Percentiles rank a stretch among this genome's conserved stretches.
Evolutionary conservation across 2,888 invertebrate species (phyloP).

Genomic region (Anoplius nigerrimus): DNA sequence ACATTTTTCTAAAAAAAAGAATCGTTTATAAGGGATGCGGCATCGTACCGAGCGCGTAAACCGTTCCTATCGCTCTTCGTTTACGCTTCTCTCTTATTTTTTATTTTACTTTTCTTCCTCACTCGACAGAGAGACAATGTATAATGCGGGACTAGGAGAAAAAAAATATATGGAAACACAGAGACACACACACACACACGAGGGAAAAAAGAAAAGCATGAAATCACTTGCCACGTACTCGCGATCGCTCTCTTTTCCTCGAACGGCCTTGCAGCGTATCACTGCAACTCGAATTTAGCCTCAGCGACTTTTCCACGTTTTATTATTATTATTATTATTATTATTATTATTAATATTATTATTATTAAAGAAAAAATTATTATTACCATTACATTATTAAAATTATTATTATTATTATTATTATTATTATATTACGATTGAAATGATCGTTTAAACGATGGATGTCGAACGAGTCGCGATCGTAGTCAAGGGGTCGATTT

Average conservation of each 20-base stretch:
- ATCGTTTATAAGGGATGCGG: slow-evolving; percentile 39
- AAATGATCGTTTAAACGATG: slow-evolving; percentile 9
- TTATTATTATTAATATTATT: no score
- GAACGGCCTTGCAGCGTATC: slow-evolving; percentile 48
- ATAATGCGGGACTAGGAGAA: background rate
- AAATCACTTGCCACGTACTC: slow-evolving; percentile 16
- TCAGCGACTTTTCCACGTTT: slow-evolving; percentile 50
- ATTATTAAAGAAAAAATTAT: slow-evolving; percentile 7
- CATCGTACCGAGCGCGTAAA: slow-evolving; percentile 56
- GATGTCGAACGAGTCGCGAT: slow-evolving; percentile 44
- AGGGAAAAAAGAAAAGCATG: slow-evolving; percentile 3
- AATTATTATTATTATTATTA: no score
- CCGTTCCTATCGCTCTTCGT: slow-evolving; percentile 59
- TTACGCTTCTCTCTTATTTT: slow-evolving; percentile 50
- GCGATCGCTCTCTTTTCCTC: slow-evolving; percentile 32
- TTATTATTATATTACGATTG: no score
- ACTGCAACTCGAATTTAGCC: slow-evolving; percentile 43
- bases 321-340: slow-evolving; percentile 37
- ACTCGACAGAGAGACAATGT: background rate
- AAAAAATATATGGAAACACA: background rate
- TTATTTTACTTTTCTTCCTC: slow-evolving; percentile 1
- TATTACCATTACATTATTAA: no score
- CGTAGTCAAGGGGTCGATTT: slow-evolving; percentile 29
- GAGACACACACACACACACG: slow-evolving; percentile 4
- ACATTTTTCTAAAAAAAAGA: slow-evolving; percentile 41